Conservation (phyloP, 2,797 vertebrate genomes). For the Xyrichtys novacula region DNA sequence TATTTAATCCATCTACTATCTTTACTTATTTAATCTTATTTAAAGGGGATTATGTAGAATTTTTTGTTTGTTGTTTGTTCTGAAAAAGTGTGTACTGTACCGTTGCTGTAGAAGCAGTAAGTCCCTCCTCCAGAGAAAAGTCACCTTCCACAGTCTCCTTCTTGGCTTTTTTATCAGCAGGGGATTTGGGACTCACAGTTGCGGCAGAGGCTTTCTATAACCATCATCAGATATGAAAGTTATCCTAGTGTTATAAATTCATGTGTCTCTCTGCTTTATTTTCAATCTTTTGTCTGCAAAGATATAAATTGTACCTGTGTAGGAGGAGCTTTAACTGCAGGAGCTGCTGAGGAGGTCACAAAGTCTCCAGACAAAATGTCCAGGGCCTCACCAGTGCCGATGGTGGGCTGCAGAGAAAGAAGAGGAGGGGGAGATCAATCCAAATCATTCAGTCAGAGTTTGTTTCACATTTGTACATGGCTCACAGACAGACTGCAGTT, state of each 20-base stretch:
- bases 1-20: too few species aligned
- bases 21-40: too few species aligned
- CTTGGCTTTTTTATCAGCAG: constrained; percentile 71
- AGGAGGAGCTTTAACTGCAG: constrained; percentile 56
- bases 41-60: too few species aligned
- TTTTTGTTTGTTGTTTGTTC: too few species aligned
- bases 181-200: not conserved
- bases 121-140: constrained; percentile 60
- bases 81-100: too few species aligned
- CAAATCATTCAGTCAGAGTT: not conserved
- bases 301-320: constrained; percentile 39
- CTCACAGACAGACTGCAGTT: not conserved
- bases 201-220: not conserved
- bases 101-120: constrained; percentile 46
- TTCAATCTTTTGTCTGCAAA: too few species aligned
- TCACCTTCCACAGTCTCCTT: constrained; percentile 34
- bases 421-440: not conserved
- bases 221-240: not conserved
- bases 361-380: constrained; percentile 78
- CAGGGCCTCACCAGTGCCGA: constrained; percentile 67
- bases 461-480: not conserved
- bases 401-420: constrained; percentile 60
- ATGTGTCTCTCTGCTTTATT: too few species aligned
- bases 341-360: constrained; percentile 33
- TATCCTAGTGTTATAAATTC: not conserved